phyloP scores from a whole-genome alignment of 2,797 vertebrate genomes.

The Antennarius maculatus region DNA sequence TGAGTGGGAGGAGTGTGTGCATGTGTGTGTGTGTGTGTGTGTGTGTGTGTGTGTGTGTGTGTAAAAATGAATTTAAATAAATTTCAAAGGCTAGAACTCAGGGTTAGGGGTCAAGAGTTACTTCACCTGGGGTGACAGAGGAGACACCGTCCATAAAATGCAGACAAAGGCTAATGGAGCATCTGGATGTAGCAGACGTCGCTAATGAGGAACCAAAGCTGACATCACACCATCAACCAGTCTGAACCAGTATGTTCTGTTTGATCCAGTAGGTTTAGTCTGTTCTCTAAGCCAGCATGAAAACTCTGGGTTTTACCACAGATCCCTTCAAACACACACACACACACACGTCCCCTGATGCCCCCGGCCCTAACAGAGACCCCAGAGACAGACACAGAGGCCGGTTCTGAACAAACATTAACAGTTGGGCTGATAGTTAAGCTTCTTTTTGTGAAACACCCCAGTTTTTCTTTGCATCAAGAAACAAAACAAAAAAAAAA shows the following conservation, averaged over 20 bases:
- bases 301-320: no score
- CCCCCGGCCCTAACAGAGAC: no score
- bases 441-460: no score
- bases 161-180: neutral
- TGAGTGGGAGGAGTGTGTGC: neutral
- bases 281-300: neutral
- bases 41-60: conserved; percentile 7
- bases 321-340: no score
- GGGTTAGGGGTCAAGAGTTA: conserved; percentile 59
- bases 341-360: no score
- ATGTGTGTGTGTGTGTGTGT: conserved; percentile 12
- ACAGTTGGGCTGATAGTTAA: no score
- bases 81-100: conserved; percentile 21
- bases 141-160: conserved; percentile 3
- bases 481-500: no score
- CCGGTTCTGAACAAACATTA: no score
- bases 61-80: conserved; percentile 36
- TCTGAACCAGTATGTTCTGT: neutral
- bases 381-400: no score
- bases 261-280: no score
- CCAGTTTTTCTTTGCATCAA: no score
- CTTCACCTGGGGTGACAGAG: conserved; percentile 38
- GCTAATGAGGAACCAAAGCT: conserved; percentile 40
- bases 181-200: neutral
- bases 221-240: neutral